A percentile compares a stretch with the other conserved stretches of the same genome.
These are phyloP conservation scores for Puntigrus tetrazona DNA, from an alignment of 2,113 vertebrate species.

Conservation along the genomic window DNA sequence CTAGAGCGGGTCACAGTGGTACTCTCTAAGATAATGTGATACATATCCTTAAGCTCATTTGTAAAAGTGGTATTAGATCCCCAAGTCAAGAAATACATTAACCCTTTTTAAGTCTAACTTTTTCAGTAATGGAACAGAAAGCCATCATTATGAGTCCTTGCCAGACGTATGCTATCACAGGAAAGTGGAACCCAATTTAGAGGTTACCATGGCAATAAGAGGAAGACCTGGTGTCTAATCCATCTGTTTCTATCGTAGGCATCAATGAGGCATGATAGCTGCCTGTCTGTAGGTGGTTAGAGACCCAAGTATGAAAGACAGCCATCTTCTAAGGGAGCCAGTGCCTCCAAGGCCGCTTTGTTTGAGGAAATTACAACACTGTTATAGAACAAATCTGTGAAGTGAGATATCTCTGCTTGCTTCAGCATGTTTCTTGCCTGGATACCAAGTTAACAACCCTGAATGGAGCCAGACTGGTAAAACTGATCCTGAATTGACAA, in stretches of 20 bases:
- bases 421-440: conserved; percentile 68
- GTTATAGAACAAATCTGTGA: conserved; percentile 69
- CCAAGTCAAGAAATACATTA: neutral
- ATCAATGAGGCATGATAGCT: conserved; percentile 44
- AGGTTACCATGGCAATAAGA: conserved; percentile 39
- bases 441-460: conserved; percentile 62
- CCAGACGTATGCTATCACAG: conserved; percentile 5
- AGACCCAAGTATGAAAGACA: conserved; percentile 29
- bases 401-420: conserved; percentile 65
- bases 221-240: conserved; percentile 16
- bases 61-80: neutral
- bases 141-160: neutral
- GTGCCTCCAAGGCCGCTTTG: neutral
- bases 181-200: conserved; percentile 29
- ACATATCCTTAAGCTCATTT: neutral
- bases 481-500: conserved; percentile 73
- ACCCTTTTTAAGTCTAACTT: conserved; percentile 23
- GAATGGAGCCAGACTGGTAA: conserved; percentile 59
- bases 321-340: neutral
- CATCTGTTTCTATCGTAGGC: conserved; percentile 14
- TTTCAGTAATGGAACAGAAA: conserved; percentile 40
- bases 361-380: conserved; percentile 43
- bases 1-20: neutral
- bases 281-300: conserved; percentile 34
- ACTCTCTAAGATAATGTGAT: neutral